A percentile compares a stretch with the other conserved stretches of the same genome.
Conservation (phyloP, 2,888 invertebrate species). For the Mechanitis messenoides region DNA sequence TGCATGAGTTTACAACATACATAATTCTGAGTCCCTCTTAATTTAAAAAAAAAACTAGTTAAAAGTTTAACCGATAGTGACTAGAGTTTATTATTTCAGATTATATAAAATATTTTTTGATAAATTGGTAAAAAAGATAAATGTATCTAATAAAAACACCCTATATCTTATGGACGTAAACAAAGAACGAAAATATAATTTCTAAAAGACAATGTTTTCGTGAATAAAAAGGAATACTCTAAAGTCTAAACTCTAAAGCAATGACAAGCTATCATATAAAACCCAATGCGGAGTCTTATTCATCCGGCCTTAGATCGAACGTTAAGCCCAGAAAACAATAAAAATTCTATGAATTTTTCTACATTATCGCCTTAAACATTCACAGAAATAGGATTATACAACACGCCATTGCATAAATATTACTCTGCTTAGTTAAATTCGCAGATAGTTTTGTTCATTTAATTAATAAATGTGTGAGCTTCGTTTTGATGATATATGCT, state of each 20-base stretch:
- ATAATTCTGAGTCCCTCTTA: too few species aligned
- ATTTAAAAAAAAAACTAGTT: too few species aligned
- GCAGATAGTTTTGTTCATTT: neutral
- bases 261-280: constrained; percentile 14
- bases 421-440: constrained; percentile 11
- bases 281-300: constrained; percentile 10
- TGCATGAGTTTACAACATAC: too few species aligned
- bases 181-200: neutral
- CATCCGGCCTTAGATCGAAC: neutral
- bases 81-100: too few species aligned
- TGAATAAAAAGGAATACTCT: constrained; percentile 11
- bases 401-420: constrained; percentile 9
- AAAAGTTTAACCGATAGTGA: too few species aligned
- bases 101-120: too few species aligned
- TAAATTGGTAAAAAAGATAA: too few species aligned
- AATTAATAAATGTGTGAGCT: too few species aligned
- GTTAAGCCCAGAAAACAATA: neutral
- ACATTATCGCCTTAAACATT: constrained; percentile 7
- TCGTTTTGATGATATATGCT: too few species aligned
- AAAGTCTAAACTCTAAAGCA: constrained; percentile 11
- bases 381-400: constrained; percentile 6
- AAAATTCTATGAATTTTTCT: constrained; percentile 13
- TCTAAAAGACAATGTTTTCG: neutral
- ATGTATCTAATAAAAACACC: neutral
- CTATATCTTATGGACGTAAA: neutral